Evolutionary conservation across 1,140 invertebrate species (phyloP).

Genomic region (Hyphantria cunea): DNA sequence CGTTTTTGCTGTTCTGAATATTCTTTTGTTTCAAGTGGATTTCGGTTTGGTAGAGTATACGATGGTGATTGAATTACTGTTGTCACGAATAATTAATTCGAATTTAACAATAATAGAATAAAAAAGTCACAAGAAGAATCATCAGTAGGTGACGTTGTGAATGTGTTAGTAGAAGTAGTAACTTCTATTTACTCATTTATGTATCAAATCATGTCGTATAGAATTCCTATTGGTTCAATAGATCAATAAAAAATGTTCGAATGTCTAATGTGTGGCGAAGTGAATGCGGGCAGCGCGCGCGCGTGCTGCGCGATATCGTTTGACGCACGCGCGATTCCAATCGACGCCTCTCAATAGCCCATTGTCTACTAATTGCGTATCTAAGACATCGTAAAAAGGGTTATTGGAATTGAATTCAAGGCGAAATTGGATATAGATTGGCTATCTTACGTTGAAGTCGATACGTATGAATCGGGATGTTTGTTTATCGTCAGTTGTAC

Average conservation of each 20-base stretch:
- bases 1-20: too few relatives aligned
- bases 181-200: not conserved
- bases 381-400: not conserved
- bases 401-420: not conserved
- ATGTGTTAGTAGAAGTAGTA: too few relatives aligned
- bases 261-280: constrained; percentile 4
- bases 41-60: too few relatives aligned
- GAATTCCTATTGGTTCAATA: constrained; percentile 12
- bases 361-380: constrained; percentile 28
- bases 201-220: constrained; percentile 3
- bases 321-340: constrained; percentile 31
- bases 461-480: not conserved
- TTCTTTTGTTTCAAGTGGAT: too few relatives aligned
- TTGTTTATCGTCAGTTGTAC: not conserved
- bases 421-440: not conserved
- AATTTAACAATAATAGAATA: too few relatives aligned
- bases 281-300: constrained; percentile 12
- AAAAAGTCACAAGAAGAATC: too few relatives aligned
- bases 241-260: constrained; percentile 12
- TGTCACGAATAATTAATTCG: too few relatives aligned
- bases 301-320: constrained; percentile 15
- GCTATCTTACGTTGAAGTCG: not conserved
- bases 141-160: too few relatives aligned
- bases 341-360: constrained; percentile 21
- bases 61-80: too few relatives aligned